Evolutionary conservation across 2,113 vertebrate genomes (phyloP), one percentile per base, ranked within the genome.

Genomic region (Motacilla tschutschensis): DNA sequence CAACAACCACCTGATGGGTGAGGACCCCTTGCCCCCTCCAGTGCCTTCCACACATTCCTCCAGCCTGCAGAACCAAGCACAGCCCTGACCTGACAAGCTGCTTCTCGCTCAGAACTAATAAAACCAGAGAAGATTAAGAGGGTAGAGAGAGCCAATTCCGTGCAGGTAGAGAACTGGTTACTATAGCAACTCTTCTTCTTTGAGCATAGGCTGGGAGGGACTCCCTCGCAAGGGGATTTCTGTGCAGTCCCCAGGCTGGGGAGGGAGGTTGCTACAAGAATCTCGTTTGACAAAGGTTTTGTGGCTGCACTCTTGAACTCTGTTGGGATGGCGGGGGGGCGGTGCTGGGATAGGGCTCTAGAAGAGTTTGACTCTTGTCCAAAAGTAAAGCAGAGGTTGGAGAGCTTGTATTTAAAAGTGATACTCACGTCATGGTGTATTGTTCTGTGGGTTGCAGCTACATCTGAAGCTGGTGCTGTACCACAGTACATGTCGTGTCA

Each of bases 141-240:
- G 47, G 29, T 78, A 69, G 70, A 46, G 58, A 51, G 62, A 86
- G 66, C 8, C 3, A 7, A 12, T 53, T 71, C 57, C 35, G 31
- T 6, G 69, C 85, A 91, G 91, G 93, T 93, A 87, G 67, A 74
- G 91, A 75, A 47, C 17, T 31, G 29, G 93, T 92, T 92, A 44
- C 93, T 77, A 86, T 91, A 70, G 91, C 83, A 94, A 95, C 88
- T 62, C 51, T 65, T 59, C 74, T 91, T 83, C 91, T 85, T 89
- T 86, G 67, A 91, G 83, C 77, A n/a, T 33, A 76, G 69, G 31
- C 10, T 20, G 60, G 51, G 62, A 90, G 82, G 79, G 44, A 35
- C 44, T 77, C 82, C 74, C 33, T 63, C 41, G 79, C 8, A 10
- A 36, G 59, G 40, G 71, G 64, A 70, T 79, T 83, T 78, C 83